Evolutionary conservation across 1,140 invertebrate genomes (phyloP), one percentile per base, ranked within the genome.

Genomic region (Ceratosolen fusciceps): DNA sequence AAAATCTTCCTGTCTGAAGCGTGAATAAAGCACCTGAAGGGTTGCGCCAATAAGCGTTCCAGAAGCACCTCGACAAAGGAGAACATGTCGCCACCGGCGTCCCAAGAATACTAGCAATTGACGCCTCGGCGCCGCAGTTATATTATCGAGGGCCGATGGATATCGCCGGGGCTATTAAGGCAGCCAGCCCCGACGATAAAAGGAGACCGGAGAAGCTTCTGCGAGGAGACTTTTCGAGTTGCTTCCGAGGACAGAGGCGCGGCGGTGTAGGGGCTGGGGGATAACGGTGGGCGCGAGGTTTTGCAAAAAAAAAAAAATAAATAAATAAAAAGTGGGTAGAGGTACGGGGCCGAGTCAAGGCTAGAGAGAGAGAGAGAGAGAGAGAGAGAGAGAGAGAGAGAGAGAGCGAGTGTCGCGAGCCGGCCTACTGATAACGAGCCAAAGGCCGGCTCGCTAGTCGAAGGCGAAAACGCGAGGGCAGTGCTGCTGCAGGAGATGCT

Each of bases 291-390:
- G n/a, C n/a, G n/a, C 49, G 12, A 19, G 49, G 43, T 21, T 52
- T 52, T 52, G 49, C 19, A 56, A 26, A 56, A 56, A 24, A 21
- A 52, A 14, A 52, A 52, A 52, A 52, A n/a, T n/a, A 21, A 52
- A 52, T 52, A 43, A 43, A 43, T 43, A 43, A 12, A 43, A 43
- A 43, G 39, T 7, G 12, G 12, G 39, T 7, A 43, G 12, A 43
- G 39, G 12, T 7, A n/a, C n/a, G 49, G 9, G 49, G 49, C 82
- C 83, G 85, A 90, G 88, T 89, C 88, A 90, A 90, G 88, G 88
- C 85, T 89, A 87, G 83, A 84, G n/a, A n/a, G n/a, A n/a, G n/a
- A n/a, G n/a, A n/a, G n/a, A n/a, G n/a, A n/a, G n/a, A n/a, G n/a
- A n/a, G n/a, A n/a, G n/a, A n/a, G n/a, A n/a, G n/a, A n/a, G n/a